Conservation (phyloP, 1,140 invertebrate genomes). For the Chironomus tepperi region DNA sequence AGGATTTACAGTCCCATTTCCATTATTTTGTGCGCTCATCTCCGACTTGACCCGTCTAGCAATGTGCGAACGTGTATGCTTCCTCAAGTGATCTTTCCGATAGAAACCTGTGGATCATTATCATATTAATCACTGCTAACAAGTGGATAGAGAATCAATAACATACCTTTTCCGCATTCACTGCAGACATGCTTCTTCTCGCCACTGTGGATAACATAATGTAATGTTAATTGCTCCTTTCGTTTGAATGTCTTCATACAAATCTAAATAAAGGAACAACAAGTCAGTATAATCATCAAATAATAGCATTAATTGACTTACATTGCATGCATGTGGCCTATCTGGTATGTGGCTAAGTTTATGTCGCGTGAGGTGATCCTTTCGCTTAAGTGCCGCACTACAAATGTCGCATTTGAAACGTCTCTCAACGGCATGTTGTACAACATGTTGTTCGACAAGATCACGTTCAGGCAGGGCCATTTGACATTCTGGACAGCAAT, state of each 20-base stretch:
- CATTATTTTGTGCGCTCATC: constrained; percentile 41
- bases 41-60: constrained; percentile 42
- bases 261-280: constrained; percentile 40
- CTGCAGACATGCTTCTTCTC: constrained; percentile 79
- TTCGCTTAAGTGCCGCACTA: constrained; percentile 71
- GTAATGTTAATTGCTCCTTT: constrained; percentile 73
- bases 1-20: constrained; percentile 28
- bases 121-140: too few relatives aligned
- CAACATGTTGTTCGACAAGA: constrained; percentile 68
- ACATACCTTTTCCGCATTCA: constrained; percentile 75
- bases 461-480: constrained; percentile 78
- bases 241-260: constrained; percentile 78
- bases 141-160: too few relatives aligned
- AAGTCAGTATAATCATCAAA: background rate
- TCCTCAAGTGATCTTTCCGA: constrained; percentile 66
- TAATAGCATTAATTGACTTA: constrained; percentile 29
- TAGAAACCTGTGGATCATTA: constrained; percentile 53
- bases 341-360: constrained; percentile 75
- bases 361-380: constrained; percentile 70
- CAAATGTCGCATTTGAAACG: constrained; percentile 77
- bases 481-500: constrained; percentile 79
- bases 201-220: constrained; percentile 78
- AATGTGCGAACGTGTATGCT: constrained; percentile 48
- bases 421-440: constrained; percentile 72
- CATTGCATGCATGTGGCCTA: constrained; percentile 70